These are phyloP conservation scores for Nicator chloris DNA, from an alignment of 2,113 vertebrate genomes.

Conservation along the genomic window DNA sequence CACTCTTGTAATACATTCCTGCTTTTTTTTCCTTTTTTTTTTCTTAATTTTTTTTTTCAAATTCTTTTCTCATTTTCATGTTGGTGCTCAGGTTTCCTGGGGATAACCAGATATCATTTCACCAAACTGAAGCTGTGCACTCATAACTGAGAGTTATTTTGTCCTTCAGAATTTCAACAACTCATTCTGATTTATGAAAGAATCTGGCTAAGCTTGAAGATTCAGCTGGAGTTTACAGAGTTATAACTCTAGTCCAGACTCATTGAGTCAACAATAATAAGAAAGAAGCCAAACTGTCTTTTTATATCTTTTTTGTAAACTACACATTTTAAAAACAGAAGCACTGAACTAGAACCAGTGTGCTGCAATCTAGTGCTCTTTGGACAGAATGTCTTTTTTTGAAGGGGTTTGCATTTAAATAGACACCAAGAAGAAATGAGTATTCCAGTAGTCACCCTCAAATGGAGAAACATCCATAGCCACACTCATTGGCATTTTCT, in stretches of 20 bases:
- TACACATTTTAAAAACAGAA: not conserved
- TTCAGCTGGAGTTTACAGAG: conserved; percentile 8
- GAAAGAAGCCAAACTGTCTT: not conserved
- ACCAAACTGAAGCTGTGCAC: not conserved
- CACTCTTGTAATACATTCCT: not conserved
- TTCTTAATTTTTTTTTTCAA: rapidly evolving
- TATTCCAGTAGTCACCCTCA: not conserved
- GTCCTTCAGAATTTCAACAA: conserved; percentile 19
- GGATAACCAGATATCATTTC: not conserved
- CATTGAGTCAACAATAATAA: conserved; percentile 4
- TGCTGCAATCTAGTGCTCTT: not conserved
- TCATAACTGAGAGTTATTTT: conserved; percentile 6
- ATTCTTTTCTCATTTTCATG: not conserved
- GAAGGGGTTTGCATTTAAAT: not conserved
- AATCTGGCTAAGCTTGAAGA: conserved; percentile 5
- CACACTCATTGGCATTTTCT: not conserved
- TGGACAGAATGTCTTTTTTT: not conserved
- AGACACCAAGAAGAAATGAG: not conserved
- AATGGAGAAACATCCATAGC: not conserved
- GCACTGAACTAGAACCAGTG: not conserved
- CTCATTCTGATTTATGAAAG: conserved; percentile 21
- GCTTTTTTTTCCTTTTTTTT: too few relatives aligned
- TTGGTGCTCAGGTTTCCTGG: not conserved
- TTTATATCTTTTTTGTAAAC: conserved; percentile 12
- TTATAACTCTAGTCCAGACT: conserved; percentile 2